Base-by-base conservation (phyloP, 2,113 vertebrate genomes). In the Motacilla tschutschensis region DNA sequence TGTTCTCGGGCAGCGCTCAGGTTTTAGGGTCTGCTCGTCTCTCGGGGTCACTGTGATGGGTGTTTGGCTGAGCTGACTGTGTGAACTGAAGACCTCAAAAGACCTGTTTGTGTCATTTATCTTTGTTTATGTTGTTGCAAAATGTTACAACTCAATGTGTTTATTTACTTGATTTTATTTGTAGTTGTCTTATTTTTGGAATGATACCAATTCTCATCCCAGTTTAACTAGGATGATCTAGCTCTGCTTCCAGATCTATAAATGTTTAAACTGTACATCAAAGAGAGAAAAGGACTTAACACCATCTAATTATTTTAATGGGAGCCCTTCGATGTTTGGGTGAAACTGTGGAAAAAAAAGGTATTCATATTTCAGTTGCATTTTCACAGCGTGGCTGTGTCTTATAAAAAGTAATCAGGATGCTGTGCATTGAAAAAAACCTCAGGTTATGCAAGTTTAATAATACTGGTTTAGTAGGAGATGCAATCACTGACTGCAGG, bases 251-350 rank as follows among this genome's bases (percentile, higher is more conserved):
- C 81, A 59, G 57, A 63, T 70, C 75, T 84, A 43, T 65, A 81
- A 70, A 65, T 81, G 71, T 93, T 86, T 84, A 91, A 92, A 84
- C 36, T 64, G n/a, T 65, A 43, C 50, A 26, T 91, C 57, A 57
- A 36, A 74, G 44, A 55, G 53, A 64, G 64, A 47, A 59, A 29
- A 79, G 35, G 57, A 33, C 62, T 71, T 83, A 51, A 53, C 12
- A 2, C 59, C 41, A 3, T 53, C 25, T 76, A 12, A 69, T 70
- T 3, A 40, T 71, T 90, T 87, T 89, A 90, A 74, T 70, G 57
- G 48, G 36, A 70, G 31, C 46, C 58, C 33, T 86, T 88, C 2
- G 0, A 17, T 75, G 38, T 85, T 83, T 50, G 50, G 9, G 15
- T 67, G 62, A 74, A 71, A 83, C 75, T 60, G 33, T 66, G 7